phyloP scores from a whole-genome alignment of 2,113 vertebrate species.

The Tretioscincus oriximinensis region DNA sequence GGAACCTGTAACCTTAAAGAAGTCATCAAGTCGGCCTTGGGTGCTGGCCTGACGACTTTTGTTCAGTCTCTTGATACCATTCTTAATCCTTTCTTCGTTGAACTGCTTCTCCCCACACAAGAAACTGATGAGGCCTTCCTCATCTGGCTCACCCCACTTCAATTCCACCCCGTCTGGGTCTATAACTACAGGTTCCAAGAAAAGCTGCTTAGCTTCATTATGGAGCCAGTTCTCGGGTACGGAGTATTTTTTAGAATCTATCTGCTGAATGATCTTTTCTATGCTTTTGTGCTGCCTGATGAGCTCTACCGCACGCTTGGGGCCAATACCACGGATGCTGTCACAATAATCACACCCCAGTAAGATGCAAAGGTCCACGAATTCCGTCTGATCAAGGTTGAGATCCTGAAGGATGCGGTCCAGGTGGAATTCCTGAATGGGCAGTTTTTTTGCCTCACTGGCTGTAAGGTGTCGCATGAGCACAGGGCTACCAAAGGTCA shows the following conservation, averaged over 20 bases:
- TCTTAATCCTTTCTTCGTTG: slow-evolving; percentile 91
- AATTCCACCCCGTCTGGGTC: slow-evolving; percentile 80
- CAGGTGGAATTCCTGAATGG: slow-evolving; percentile 95
- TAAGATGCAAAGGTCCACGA: slow-evolving; percentile 95
- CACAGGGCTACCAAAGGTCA: slow-evolving; percentile 92
- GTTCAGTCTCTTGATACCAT: slow-evolving; percentile 83
- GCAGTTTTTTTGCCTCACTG: slow-evolving; percentile 97
- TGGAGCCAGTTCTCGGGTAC: slow-evolving; percentile 91
- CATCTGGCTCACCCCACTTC: slow-evolving; percentile 88
- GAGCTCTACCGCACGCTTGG: slow-evolving; percentile 93
- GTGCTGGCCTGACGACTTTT: slow-evolving; percentile 95
- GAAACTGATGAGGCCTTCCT: slow-evolving; percentile 85
- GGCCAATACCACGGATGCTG: slow-evolving; percentile 94
- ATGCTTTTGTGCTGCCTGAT: slow-evolving; percentile 91
- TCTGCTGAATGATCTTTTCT: slow-evolving; percentile 87
- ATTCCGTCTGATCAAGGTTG: slow-evolving; percentile 85
- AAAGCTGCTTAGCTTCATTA: slow-evolving; percentile 87
- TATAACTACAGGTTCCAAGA: slow-evolving; percentile 87
- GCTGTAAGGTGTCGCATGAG: slow-evolving; percentile 92
- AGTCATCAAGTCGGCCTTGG: slow-evolving; percentile 92
- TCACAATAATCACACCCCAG: slow-evolving; percentile 96
- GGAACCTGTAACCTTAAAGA: slow-evolving; percentile 93
- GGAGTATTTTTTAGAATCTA: slow-evolving; percentile 86
- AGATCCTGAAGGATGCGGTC: slow-evolving; percentile 86
- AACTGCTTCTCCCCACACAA: slow-evolving; percentile 95